Conservation (phyloP, 2,888 invertebrate genomes). For the Candidula unifasciata region DNA sequence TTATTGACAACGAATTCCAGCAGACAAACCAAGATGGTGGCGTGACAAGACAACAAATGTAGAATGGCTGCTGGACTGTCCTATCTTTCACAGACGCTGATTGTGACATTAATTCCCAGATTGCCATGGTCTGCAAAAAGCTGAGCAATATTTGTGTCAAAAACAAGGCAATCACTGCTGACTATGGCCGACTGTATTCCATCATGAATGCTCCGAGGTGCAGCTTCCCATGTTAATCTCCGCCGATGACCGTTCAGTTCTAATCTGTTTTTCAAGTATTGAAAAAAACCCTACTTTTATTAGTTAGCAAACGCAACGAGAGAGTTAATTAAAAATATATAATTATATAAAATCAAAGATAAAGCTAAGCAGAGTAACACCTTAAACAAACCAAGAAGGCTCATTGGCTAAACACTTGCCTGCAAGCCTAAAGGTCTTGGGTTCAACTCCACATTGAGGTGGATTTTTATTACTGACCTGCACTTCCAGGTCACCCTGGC, state of each 20-base stretch:
- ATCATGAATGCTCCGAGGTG: conserved; percentile 98
- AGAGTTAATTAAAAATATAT: background rate
- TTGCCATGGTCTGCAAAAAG: conserved; percentile 99
- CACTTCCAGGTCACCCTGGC: no score
- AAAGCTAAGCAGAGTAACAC: no score
- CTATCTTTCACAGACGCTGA: conserved; percentile 79
- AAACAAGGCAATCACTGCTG: conserved; percentile 98
- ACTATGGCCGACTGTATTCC: conserved; percentile 98
- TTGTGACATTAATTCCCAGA: conserved; percentile 99
- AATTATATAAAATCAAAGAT: background rate
- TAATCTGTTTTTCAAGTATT: conserved; percentile 82
- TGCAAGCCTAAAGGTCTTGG: no score
- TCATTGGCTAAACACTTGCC: no score
- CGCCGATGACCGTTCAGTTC: conserved; percentile 97
- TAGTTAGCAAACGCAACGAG: background rate
- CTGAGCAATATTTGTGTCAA: conserved; percentile 98
- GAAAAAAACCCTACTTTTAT: no score
- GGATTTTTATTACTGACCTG: no score
- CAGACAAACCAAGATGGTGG: background rate
- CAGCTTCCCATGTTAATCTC: conserved; percentile 98
- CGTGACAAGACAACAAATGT: background rate
- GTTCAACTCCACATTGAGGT: no score
- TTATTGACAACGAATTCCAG: background rate
- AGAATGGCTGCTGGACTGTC: background rate
- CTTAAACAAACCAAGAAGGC: no score